Percentiles rank a stretch among this genome's conserved stretches.
Conservation (phyloP, 2,113 vertebrate species). For the Sarotherodon lohbergeri region DNA sequence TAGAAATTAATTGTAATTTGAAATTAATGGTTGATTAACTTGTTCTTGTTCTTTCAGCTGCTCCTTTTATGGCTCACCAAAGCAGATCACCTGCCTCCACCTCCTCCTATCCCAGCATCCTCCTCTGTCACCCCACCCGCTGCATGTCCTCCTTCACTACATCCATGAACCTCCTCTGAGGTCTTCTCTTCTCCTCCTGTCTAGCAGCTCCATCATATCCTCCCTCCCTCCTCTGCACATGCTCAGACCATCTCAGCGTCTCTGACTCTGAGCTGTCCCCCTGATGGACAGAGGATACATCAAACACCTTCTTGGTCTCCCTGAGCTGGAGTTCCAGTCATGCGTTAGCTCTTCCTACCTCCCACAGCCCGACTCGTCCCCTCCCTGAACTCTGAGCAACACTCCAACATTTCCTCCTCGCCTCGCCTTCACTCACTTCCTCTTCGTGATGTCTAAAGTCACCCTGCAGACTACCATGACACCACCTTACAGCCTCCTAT, state of each 20-base stretch:
- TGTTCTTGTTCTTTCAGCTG: background rate
- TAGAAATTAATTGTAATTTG: background rate
- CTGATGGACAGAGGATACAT: background rate
- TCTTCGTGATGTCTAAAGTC: background rate
- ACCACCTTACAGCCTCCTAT: background rate
- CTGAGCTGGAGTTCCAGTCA: background rate
- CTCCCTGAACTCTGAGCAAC: background rate
- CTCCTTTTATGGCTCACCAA: background rate
- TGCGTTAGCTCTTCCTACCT: background rate
- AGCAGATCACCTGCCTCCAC: background rate
- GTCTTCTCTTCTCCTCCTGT: background rate
- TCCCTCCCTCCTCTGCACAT: background rate
- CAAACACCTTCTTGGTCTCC: background rate
- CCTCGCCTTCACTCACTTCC: background rate
- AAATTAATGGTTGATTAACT: background rate
- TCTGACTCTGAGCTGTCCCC: background rate
- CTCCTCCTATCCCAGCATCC: background rate
- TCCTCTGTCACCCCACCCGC: background rate
- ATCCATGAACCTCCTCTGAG: background rate
- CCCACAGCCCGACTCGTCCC: rapidly evolving
- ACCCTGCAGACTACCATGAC: background rate
- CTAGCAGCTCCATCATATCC: background rate
- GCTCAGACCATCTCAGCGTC: background rate
- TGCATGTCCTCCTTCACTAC: background rate
- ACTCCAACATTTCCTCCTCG: background rate